Base-by-base conservation (phyloP, 2,113 vertebrate species). In the Neolamprologus falcicula region DNA sequence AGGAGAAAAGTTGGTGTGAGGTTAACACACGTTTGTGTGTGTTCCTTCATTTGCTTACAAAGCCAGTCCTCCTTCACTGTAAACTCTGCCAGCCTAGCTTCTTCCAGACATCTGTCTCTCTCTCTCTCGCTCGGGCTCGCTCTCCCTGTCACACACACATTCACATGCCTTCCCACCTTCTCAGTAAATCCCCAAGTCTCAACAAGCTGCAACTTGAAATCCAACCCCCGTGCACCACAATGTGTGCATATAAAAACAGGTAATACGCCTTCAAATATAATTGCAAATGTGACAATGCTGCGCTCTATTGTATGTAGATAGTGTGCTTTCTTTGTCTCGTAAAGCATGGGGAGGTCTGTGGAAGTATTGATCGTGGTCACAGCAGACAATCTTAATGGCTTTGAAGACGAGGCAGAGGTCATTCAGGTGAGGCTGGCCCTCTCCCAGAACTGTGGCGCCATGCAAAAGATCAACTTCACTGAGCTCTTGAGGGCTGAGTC, bases 31-130 rank as follows among this genome's bases (percentile, higher is more conserved):
- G 90, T 93, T 92, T 92, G 76, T 93, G 91, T 94, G 92, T 91
- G 78, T 93, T 94, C 86, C 61, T 81, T 33, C 47, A 24, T 57
- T 83, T 10, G 90, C 94, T 94, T 93, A 91, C 84, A 91, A 89
- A 92, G 86, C 81, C 86, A 73, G 71, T 52, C 76, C 88, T 90
- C 71, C 87, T 93, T 66, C 24, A 63, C 87, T 88, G 88, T 90
- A 89, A 90, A 94, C 89, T 63, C 57, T 89, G 90, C 89, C 85
- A 83, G 73, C 78, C 45, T 68, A 31, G 79, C 80, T 82, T 89
- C 88, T 89, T 82, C 50, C 88, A 91, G 90, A 92, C 89, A 94
- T 94, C 93, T 93, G 88, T 88, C 82, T 71, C 19, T 42, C 24
- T 80, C 26, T 24, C 26, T 50, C 24, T 7, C 59, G 4, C 33